phyloP scores from a whole-genome alignment of 2,113 vertebrate genomes.

The Podarcis cretensis region DNA sequence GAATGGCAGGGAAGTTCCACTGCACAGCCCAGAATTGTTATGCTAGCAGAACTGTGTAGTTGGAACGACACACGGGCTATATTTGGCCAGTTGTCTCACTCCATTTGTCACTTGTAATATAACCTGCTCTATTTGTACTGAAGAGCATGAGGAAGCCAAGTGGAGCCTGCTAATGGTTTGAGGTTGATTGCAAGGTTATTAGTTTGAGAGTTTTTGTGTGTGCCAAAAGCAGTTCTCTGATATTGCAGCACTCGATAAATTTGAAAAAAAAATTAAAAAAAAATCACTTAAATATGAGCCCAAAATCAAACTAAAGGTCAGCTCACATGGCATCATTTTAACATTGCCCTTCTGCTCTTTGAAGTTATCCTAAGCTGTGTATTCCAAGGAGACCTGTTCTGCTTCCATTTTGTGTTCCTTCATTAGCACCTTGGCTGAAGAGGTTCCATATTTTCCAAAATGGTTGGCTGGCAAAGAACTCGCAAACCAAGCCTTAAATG shows the following conservation, averaged over 20 bases:
- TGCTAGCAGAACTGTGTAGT: too few species aligned
- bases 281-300: neutral
- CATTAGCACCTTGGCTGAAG: neutral
- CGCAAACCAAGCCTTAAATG: neutral
- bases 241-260: neutral
- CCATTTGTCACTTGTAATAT: neutral
- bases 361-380: neutral
- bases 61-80: too few species aligned
- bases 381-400: neutral
- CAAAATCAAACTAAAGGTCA: neutral
- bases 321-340: neutral
- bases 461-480: neutral
- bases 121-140: neutral
- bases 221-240: neutral
- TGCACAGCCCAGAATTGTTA: too few species aligned
- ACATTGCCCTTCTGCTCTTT: neutral
- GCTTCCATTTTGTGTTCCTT: neutral
- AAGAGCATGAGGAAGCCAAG: neutral
- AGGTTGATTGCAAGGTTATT: accelerated
- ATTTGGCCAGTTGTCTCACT: neutral
- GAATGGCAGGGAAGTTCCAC: neutral
- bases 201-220: neutral
- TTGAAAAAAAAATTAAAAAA: too few species aligned
- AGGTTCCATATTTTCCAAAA: neutral
- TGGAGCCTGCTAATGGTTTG: neutral